These are phyloP conservation scores for Microvelia longipes DNA, from an alignment of 1,140 invertebrate species.

Conservation along the genomic window DNA sequence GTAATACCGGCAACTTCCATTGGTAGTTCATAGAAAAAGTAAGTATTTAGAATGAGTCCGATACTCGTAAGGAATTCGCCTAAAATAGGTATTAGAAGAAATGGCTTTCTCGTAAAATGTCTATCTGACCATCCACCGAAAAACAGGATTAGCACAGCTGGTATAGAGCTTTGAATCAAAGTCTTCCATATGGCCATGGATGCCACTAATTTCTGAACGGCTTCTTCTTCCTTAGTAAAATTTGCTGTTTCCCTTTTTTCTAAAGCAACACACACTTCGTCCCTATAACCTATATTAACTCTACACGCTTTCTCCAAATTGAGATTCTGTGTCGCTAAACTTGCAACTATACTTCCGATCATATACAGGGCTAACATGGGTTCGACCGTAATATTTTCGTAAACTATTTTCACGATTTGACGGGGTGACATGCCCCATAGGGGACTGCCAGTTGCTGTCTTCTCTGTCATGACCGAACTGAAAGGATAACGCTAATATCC, in stretches of 20 bases:
- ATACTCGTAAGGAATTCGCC: constrained; percentile 62
- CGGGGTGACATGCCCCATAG: constrained; percentile 18
- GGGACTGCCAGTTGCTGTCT: background rate
- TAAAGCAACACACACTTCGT: constrained; percentile 53
- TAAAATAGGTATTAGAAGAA: constrained; percentile 64
- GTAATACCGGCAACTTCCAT: constrained; percentile 60
- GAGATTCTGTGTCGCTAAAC: constrained; percentile 63
- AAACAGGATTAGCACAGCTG: constrained; percentile 58
- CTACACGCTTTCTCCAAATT: constrained; percentile 70
- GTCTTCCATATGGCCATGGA: constrained; percentile 67
- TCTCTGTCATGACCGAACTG: background rate
- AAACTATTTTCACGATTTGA: constrained; percentile 28
- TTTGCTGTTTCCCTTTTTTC: constrained; percentile 49
- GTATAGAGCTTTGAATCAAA: constrained; percentile 54
- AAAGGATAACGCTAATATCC: background rate
- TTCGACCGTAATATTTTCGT: constrained; percentile 54
- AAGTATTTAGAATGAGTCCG: constrained; percentile 60
- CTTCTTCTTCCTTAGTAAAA: constrained; percentile 49
- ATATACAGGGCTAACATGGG: constrained; percentile 64
- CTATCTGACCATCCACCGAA: constrained; percentile 39
- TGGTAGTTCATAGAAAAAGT: constrained; percentile 44
- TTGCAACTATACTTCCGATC: constrained; percentile 58
- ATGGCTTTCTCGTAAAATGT: constrained; percentile 58
- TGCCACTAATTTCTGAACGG: constrained; percentile 56
- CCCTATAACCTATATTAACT: constrained; percentile 54